Evolutionary conservation across 2,113 vertebrate genomes (phyloP).

Genomic region (Myrmophylax atrothorax): DNA sequence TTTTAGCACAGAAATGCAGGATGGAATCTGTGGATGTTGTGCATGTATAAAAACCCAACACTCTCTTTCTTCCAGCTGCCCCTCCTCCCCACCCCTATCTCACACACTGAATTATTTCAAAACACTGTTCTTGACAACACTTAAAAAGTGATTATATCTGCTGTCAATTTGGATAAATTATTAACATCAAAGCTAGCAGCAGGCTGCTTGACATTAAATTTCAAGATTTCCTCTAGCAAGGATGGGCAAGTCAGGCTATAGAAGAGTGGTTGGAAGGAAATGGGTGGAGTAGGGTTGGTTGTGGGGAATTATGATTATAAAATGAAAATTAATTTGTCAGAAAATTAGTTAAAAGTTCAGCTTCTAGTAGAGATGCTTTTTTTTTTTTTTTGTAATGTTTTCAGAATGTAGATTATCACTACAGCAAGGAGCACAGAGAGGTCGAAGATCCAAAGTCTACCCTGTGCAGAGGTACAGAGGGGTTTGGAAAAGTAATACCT

Average conservation of each 20-base stretch:
- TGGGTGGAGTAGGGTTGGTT: not conserved
- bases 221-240: conserved; percentile 1
- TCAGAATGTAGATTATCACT: not conserved
- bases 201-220: conserved; percentile 3
- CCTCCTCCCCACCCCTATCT: not conserved
- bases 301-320: not conserved
- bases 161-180: conserved; percentile 64
- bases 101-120: conserved; percentile 37
- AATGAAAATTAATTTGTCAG: conserved; percentile 11
- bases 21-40: not conserved
- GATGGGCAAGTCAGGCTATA: not conserved
- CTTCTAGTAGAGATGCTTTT: not conserved
- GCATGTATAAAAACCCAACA: not conserved
- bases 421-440: not conserved
- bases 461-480: not conserved
- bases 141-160: conserved; percentile 64
- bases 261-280: not conserved
- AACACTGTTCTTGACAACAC: conserved; percentile 41
- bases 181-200: conserved; percentile 54
- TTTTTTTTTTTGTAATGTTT: not conserved
- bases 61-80: not conserved
- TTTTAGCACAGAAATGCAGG: not conserved
- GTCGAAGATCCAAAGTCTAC: not conserved
- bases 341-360: not conserved
- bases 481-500: not conserved